These are phyloP conservation scores for Euplagia quadripunctaria DNA, from an alignment of 2,888 invertebrate species.

Conservation along the genomic window DNA sequence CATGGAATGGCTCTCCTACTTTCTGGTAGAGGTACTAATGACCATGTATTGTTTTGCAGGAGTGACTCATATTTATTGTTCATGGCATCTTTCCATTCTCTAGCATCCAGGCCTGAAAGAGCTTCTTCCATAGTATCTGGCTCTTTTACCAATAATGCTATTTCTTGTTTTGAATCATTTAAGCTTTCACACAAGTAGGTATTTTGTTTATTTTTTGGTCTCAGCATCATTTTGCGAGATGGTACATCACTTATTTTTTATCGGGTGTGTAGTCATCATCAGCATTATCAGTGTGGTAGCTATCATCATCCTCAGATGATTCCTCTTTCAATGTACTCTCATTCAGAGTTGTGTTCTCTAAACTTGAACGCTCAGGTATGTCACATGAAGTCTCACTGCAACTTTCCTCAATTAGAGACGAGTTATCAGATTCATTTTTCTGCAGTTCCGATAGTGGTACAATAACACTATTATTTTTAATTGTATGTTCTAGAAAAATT, in stretches of 20 bases:
- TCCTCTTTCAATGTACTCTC: too few species aligned
- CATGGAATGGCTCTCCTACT: constrained; percentile 31
- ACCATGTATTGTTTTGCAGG: constrained; percentile 13
- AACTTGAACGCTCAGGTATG: too few species aligned
- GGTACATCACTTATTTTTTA: constrained; percentile 1
- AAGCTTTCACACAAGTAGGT: constrained; percentile 16
- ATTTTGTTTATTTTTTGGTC: constrained; percentile 19
- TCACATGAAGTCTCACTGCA: too few species aligned
- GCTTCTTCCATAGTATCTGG: constrained; percentile 29
- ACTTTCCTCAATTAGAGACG: constrained; percentile 14
- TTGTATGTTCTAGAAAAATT: constrained; percentile 30
- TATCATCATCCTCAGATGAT: constrained; percentile 15
- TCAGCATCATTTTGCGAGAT: constrained; percentile 23
- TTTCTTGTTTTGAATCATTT: not conserved
- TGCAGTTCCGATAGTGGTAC: constrained; percentile 15
- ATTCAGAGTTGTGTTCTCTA: too few species aligned
- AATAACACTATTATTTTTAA: constrained; percentile 10
- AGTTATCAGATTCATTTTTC: constrained; percentile 9
- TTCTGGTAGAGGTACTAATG: too few species aligned
- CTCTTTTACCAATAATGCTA: constrained; percentile 12
- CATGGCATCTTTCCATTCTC: constrained; percentile 46
- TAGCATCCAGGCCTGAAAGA: constrained; percentile 26
- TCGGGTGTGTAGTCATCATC: constrained; percentile 2
- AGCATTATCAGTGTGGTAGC: not conserved
- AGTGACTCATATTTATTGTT: constrained; percentile 43